phyloP scores from a whole-genome alignment of 35 echinoderm and acorn worm genomes.

The Eucidaris tribuloides region DNA sequence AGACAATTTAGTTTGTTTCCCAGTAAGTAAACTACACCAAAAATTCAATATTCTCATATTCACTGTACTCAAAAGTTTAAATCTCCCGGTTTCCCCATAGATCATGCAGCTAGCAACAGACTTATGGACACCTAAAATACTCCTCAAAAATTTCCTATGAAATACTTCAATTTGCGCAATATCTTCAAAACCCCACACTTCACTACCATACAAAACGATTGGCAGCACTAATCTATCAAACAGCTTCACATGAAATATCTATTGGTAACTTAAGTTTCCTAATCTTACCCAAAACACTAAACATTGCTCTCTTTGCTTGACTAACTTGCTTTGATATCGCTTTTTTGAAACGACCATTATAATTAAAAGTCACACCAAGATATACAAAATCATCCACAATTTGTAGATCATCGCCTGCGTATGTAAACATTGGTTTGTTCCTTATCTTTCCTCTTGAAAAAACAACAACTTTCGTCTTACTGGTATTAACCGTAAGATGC shows the following conservation, averaged over 20 bases:
- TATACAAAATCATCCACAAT: not conserved
- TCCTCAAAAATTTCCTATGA: not conserved
- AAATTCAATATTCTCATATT: not conserved
- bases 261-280: not conserved
- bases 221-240: not conserved
- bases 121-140: not conserved
- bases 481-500: not conserved
- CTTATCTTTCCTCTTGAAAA: constrained; percentile 11
- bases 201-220: not conserved
- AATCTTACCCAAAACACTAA: not conserved
- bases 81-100: not conserved
- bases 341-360: no score
- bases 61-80: not conserved
- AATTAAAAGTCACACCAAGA: no score
- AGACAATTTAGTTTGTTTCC: not conserved
- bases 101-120: not conserved
- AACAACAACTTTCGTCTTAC: no score
- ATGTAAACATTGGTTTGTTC: not conserved
- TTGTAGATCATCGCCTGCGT: not conserved
- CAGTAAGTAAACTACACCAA: no score
- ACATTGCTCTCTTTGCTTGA: no score
- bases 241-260: not conserved
- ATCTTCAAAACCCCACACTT: not conserved
- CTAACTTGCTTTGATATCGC: not conserved
- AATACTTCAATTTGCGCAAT: not conserved